Evolutionary conservation across 2,888 invertebrate genomes (phyloP), one percentile per base, ranked within the genome.

Genomic region (Syrphus vitripennis): DNA sequence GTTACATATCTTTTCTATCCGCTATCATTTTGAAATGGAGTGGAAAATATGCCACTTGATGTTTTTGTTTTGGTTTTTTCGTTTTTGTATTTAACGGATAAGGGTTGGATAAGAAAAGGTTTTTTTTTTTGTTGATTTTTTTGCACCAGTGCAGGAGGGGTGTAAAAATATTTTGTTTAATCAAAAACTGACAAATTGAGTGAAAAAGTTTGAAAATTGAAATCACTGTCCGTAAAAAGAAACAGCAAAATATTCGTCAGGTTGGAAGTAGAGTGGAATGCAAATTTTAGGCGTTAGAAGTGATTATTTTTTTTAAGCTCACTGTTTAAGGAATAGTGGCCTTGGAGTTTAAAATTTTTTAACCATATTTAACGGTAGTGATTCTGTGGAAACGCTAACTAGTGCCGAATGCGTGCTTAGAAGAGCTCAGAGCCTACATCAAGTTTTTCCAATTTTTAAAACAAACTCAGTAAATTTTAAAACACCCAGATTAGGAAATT

Each of bases 41-140:
- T 70, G 70, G 81, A 76, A 81, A 81, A 81, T 81, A 63, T 70
- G 81, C 81, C 55, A 81, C 76, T 81, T 81, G 61, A 70, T 55
- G 61, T 53, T 48, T 48, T 48, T 48, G 21, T 48, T 80, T 50
- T 12, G 4, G 4, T 48, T 45, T 42, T 48, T 21, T 5, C 12
- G 19, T 21, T 24, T 50, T 50, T 24, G 1, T 53, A 5, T 53
- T 53, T n/a, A 7, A 45, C 21, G 21, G 53, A 34, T 74, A 48
- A 67, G 57, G 57, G 40, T 16, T 12, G 42, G 21, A 19, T 21
- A 37, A 9, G 21, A 14, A 40, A 31, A 19, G 50, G 4, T 53
- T 26, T 26, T 24, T 0, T 53, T 26, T 45, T 16, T 45, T 42
- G 1, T 42, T 42, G n/a, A n/a, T 42, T 50, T 53, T 53, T 14